These are phyloP conservation scores for Zaprionus inermis DNA, from an alignment of 1,140 invertebrate genomes.

Conservation along the genomic window DNA sequence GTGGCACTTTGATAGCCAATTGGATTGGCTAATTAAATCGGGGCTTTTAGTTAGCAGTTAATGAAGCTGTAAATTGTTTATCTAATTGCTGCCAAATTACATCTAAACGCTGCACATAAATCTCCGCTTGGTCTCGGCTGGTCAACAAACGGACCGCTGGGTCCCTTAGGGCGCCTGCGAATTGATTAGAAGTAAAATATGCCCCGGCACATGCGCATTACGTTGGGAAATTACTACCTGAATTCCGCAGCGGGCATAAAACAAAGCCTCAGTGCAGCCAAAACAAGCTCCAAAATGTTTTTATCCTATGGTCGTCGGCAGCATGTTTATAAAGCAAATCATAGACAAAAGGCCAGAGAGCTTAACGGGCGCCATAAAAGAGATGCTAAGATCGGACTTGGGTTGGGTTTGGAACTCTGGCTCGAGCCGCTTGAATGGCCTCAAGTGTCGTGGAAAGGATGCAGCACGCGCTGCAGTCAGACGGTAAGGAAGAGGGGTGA, in stretches of 20 bases:
- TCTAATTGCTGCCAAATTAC: conserved; percentile 54
- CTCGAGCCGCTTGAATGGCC: conserved; percentile 57
- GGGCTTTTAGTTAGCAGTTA: conserved; percentile 17
- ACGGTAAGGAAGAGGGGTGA: neutral
- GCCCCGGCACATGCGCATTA: conserved; percentile 57
- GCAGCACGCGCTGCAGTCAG: conserved; percentile 53
- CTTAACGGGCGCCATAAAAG: conserved; percentile 65
- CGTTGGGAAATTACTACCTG: conserved; percentile 76
- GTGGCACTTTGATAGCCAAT: neutral
- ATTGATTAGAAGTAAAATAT: conserved; percentile 58
- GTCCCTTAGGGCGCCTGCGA: conserved; percentile 31
- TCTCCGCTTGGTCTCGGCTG: conserved; percentile 1
- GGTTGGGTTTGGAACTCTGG: neutral
- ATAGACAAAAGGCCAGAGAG: conserved; percentile 64
- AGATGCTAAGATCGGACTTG: conserved; percentile 23
- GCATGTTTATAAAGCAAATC: conserved; percentile 75
- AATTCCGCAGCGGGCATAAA: conserved; percentile 72
- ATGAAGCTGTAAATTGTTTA: conserved; percentile 44
- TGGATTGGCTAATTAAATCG: neutral
- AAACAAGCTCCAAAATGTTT: neutral
- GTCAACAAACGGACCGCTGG: neutral
- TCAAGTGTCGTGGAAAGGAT: conserved; percentile 64
- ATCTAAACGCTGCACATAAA: conserved; percentile 45
- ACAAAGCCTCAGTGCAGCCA: conserved; percentile 33
- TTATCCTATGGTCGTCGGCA: neutral